Evolutionary conservation across 2,113 vertebrate species (phyloP), one percentile per base, ranked within the genome.

Genomic region (Oryctolagus cuniculus): DNA sequence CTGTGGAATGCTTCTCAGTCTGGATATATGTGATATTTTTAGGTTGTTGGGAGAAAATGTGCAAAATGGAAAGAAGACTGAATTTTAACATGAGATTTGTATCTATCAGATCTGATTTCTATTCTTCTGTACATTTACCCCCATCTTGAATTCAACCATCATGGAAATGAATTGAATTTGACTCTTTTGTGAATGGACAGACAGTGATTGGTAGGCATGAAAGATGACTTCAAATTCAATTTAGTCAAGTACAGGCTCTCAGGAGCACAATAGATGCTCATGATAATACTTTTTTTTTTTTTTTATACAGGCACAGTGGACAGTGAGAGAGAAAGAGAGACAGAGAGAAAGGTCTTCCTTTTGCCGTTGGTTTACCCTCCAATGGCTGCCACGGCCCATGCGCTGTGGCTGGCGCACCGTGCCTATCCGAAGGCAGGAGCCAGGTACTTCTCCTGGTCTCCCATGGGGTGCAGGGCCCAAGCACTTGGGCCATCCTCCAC

Each of bases 201-300:
- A 11, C 25, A 36, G 38, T 58, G 27, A 51, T 0, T 55, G 34
- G 27, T 17, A 83, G 73, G 6, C 8, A 66, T 10, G 25, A 86
- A 73, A 61, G 34, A 61, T 31, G 31, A 77, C 25, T 51, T 86
- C n/a, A 93, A 63, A 58, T 7, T 44, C 17, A 61, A 22, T 19
- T 51, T 88, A 61, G 9, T 53, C 19, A 17, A 44, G 5, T 3
- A 13, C 9, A 58, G 66, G 51, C 38, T 78, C 77, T 87, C 36
- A 63, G n/a, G 9, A 25, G 16, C 29, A 49, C 6, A 5, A 12
- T 10, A 11, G 19, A 36, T 21, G 12, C 8, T 74, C 27, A 38
- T 0, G 25, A 5, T 5, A 9, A 34, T 0, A 2, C 0, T 72
- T 91, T 34, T 80, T 88, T n/a, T n/a, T n/a, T n/a, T n/a, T n/a